Conservation (phyloP, 2,888 invertebrate species). For the Apoda limacodes region DNA sequence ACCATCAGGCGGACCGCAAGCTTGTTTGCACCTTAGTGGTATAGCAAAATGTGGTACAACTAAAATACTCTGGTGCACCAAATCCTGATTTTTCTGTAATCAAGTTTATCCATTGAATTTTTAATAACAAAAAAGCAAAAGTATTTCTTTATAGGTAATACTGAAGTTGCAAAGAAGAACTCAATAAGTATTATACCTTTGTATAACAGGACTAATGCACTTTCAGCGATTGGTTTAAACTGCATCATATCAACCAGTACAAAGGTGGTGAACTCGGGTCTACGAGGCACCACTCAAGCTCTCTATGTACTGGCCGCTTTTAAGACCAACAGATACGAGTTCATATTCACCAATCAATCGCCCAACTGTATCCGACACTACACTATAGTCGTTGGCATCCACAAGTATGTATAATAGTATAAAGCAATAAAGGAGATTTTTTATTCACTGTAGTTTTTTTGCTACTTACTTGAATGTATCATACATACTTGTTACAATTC, state of each 20-base stretch:
- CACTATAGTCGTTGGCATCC: slow-evolving; percentile 91
- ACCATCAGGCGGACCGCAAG: no score
- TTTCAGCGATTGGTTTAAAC: slow-evolving; percentile 90
- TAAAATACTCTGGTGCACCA: no score
- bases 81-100: no score
- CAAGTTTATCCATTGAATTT: no score
- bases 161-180: no score
- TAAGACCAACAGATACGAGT: slow-evolving; percentile 90
- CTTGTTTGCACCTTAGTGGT: no score
- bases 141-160: no score
- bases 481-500: slow-evolving; percentile 3
- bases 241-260: slow-evolving; percentile 85
- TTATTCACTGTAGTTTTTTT: background rate
- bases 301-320: slow-evolving; percentile 88
- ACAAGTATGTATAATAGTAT: slow-evolving; percentile 84
- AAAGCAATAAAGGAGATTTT: no score
- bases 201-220: no score
- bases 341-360: slow-evolving; percentile 94
- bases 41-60: no score
- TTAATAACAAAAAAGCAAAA: no score
- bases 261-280: slow-evolving; percentile 87
- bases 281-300: slow-evolving; percentile 85
- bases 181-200: no score
- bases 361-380: slow-evolving; percentile 88
- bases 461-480: slow-evolving; percentile 1